These are phyloP conservation scores for Mallotus villosus DNA, from an alignment of 2,797 vertebrate species.

Conservation along the genomic window DNA sequence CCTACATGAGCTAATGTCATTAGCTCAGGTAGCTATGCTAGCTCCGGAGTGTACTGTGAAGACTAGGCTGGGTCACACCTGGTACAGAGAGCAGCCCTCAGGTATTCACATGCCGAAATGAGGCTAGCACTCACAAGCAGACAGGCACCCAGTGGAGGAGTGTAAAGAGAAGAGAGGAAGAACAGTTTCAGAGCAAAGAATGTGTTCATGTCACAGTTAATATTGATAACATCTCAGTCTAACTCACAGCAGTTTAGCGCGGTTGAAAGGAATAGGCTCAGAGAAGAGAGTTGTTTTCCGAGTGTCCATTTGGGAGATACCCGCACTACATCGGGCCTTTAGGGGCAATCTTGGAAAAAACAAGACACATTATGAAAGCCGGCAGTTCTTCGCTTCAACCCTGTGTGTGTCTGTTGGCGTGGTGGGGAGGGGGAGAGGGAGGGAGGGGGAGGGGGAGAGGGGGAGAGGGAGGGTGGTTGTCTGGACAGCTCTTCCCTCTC, in stretches of 20 bases:
- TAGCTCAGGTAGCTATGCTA: slow-evolving; percentile 17
- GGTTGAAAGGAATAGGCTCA: no score
- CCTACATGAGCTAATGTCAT: slow-evolving; percentile 37
- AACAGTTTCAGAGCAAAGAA: no score
- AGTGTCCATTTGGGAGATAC: background rate
- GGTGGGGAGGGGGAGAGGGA: slow-evolving; percentile 41
- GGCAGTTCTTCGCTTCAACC: background rate
- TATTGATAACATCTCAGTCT: no score
- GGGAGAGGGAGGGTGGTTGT: slow-evolving; percentile 58
- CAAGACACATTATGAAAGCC: background rate
- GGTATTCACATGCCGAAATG: background rate
- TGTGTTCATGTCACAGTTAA: no score
- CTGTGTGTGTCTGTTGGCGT: background rate
- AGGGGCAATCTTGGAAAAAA: no score
- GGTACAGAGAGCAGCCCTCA: no score
- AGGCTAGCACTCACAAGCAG: background rate
- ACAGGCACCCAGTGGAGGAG: background rate
- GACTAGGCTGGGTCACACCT: no score
- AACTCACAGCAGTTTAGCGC: no score
- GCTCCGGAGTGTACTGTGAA: background rate
- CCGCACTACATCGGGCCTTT: no score
- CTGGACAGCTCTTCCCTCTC: slow-evolving; percentile 17
- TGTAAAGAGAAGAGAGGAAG: no score
- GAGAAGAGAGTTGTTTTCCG: no score
- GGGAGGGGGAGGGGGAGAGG: slow-evolving; percentile 50